Evolutionary conservation across 2,113 vertebrate genomes (phyloP).

Genomic region (Tauraco erythrolophus): DNA sequence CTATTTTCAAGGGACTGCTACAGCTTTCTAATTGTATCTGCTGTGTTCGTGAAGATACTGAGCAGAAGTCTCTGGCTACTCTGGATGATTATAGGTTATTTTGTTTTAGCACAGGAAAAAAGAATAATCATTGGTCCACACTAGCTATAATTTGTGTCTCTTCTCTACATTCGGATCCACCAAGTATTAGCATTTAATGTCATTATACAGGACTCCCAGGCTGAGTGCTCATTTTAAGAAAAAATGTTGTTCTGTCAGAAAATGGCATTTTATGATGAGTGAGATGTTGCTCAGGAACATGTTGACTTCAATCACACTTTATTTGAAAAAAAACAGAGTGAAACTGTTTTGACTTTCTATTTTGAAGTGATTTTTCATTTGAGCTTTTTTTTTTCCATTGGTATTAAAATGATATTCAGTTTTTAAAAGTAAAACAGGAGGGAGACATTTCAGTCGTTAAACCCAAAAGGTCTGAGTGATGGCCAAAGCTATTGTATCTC

Average conservation of each 20-base stretch:
- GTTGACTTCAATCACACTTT: conserved; percentile 23
- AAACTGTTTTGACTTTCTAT: conserved; percentile 47
- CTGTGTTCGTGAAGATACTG: neutral
- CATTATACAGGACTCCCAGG: neutral
- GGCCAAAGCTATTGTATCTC: neutral
- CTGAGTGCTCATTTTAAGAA: neutral
- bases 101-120: neutral
- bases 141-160: neutral
- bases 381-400: neutral
- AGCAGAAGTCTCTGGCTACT: neutral
- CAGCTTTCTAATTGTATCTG: conserved; percentile 20
- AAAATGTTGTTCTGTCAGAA: conserved; percentile 3
- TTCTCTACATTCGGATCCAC: neutral
- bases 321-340: neutral
- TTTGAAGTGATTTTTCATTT: conserved; percentile 15
- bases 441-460: neutral
- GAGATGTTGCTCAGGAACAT: neutral
- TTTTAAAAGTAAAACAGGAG: neutral
- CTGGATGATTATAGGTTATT: conserved; percentile 9
- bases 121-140: neutral
- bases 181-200: neutral
- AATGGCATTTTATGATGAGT: conserved; percentile 29
- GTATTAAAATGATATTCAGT: neutral
- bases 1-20: neutral
- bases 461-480: neutral